A percentile compares a stretch with the other conserved stretches of the same genome.
Conservation (phyloP, 1,140 invertebrate species). For the Eupristina koningsbergeri region DNA sequence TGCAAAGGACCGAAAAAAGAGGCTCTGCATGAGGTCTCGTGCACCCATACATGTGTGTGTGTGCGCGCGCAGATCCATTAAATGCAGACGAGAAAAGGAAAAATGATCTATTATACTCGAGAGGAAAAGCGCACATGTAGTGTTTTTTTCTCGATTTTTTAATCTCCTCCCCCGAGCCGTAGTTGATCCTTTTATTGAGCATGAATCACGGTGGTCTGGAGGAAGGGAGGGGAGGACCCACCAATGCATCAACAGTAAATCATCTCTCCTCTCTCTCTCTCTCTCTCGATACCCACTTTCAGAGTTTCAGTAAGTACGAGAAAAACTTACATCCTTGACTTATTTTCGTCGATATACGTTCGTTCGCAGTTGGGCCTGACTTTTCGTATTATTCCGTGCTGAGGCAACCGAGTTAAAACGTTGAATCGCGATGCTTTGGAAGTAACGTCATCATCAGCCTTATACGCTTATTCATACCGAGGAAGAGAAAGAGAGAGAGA, state of each 20-base stretch:
- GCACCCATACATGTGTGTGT: too few species aligned
- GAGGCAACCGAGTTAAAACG: not conserved
- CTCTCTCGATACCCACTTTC: not conserved
- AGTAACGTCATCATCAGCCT: slow-evolving; percentile 29
- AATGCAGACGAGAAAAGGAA: not conserved
- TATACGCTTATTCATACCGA: not conserved
- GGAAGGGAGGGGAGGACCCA: not conserved
- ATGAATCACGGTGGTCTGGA: not conserved
- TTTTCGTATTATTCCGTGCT: too few species aligned
- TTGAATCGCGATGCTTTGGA: slow-evolving; percentile 5
- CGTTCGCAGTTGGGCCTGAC: not conserved
- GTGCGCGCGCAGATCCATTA: not conserved
- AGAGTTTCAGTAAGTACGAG: not conserved
- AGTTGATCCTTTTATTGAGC: slow-evolving; percentile 5
- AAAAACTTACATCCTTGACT: not conserved
- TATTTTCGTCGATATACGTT: not conserved
- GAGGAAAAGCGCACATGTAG: not conserved
- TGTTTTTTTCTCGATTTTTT: not conserved
- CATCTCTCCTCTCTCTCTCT: not conserved
- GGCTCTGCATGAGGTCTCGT: slow-evolving; percentile 26
- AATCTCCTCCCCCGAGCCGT: not conserved
- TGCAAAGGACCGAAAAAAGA: slow-evolving; percentile 1
- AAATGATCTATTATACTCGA: slow-evolving; percentile 3
- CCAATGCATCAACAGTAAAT: not conserved
- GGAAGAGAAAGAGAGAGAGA: not conserved